These are phyloP conservation scores for Aurelia aurita complex sp. Pacific DNA, from an alignment of 30 jellyfish, hydroid and myxozoan genomes.

Conservation along the genomic window DNA sequence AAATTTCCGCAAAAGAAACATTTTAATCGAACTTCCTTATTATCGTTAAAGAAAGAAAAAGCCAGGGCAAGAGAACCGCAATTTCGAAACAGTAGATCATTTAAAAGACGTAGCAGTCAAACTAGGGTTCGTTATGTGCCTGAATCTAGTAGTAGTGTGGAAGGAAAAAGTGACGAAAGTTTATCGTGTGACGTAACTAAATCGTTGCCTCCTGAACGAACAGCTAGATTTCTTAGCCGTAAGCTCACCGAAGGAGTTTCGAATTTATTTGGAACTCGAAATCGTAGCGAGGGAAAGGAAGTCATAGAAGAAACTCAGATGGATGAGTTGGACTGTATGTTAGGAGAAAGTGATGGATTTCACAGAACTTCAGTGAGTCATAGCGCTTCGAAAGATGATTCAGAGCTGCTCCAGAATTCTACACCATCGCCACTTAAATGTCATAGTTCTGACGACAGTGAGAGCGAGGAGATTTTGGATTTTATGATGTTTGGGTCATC, in stretches of 20 bases:
- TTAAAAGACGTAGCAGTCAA: not conserved
- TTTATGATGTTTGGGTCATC: slow-evolving; percentile 15
- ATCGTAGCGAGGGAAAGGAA: not conserved
- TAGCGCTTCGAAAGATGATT: not conserved
- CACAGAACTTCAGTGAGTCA: not conserved
- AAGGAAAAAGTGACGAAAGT: not conserved
- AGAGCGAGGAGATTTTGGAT: slow-evolving; percentile 10
- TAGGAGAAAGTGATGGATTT: not conserved
- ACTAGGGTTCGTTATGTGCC: not conserved
- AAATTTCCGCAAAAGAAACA: not conserved
- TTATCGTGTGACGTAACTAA: not conserved
- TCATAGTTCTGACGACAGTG: not conserved
- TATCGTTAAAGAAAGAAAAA: no score
- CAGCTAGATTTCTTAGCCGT: not conserved
- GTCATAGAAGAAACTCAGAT: not conserved
- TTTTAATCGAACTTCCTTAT: not conserved
- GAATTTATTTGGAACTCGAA: not conserved
- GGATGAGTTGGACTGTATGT: not conserved
- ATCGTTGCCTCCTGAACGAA: not conserved
- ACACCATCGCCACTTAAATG: not conserved
- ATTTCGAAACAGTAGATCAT: not conserved
- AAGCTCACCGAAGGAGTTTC: no score
- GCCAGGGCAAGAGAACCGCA: not conserved
- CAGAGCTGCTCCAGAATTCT: not conserved
- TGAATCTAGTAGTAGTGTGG: not conserved